A percentile compares a stretch with the other conserved stretches of the same genome.
Evolutionary conservation across 2,888 invertebrate genomes (phyloP).

Genomic region (Aricia artaxerxes): DNA sequence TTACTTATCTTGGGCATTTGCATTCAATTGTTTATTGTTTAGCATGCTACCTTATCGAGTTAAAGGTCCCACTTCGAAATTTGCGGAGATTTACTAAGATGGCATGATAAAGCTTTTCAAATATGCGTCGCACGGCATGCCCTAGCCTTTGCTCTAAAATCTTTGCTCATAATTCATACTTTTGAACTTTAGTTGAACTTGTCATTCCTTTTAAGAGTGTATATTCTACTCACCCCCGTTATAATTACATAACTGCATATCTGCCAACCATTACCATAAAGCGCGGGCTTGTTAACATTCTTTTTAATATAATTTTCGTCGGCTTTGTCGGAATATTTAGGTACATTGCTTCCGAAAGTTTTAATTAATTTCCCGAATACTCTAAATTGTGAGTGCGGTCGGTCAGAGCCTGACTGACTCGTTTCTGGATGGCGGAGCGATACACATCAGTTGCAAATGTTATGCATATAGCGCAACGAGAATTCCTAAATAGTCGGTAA

Average conservation of each 20-base stretch:
- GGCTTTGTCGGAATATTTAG: constrained; percentile 6
- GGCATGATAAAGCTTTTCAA: neutral
- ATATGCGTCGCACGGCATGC: neutral
- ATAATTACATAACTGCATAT: constrained; percentile 8
- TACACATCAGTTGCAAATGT: constrained; percentile 47
- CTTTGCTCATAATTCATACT: neutral
- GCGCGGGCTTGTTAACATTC: constrained; percentile 24
- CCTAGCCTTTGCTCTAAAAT: neutral
- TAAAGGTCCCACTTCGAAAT: too few relatives aligned
- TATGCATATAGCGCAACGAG: constrained; percentile 45
- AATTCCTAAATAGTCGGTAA: constrained; percentile 41
- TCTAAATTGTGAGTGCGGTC: constrained; percentile 8
- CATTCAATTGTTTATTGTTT: constrained; percentile 1
- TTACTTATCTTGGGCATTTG: neutral
- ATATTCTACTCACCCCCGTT: neutral
- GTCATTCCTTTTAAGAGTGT: neutral
- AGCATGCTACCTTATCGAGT: neutral
- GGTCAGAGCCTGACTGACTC: constrained; percentile 13
- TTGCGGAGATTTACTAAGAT: too few relatives aligned
- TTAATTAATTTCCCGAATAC: constrained; percentile 22
- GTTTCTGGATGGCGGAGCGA: constrained; percentile 49
- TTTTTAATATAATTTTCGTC: constrained; percentile 24
- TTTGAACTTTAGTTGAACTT: constrained; percentile 5
- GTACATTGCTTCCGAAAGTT: constrained; percentile 23
- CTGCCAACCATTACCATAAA: constrained; percentile 9